Percentiles rank a stretch among this genome's conserved stretches.
Evolutionary conservation across 1,140 invertebrate species (phyloP).

Genomic region (Cydia fagiglandana): DNA sequence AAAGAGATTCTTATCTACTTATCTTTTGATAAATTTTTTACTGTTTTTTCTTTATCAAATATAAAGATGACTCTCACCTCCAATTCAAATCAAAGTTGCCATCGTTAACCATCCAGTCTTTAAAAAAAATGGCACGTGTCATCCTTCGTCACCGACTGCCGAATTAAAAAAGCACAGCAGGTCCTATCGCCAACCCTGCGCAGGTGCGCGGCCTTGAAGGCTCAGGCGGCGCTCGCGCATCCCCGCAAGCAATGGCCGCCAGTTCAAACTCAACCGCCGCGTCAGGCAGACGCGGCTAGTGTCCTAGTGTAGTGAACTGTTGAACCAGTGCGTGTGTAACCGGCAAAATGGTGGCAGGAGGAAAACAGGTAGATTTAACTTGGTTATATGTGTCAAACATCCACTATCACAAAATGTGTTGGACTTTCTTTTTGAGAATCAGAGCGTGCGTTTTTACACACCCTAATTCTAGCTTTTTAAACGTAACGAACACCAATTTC

Average conservation of each 20-base stretch:
- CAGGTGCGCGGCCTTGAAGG: constrained; percentile 60
- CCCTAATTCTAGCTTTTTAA: constrained; percentile 30
- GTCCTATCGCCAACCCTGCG: constrained; percentile 40
- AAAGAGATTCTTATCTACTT: too few relatives aligned
- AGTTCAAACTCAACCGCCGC: constrained; percentile 72
- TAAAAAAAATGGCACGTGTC: neutral
- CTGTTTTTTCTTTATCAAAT: too few relatives aligned
- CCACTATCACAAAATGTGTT: neutral
- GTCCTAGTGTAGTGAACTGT: constrained; percentile 40
- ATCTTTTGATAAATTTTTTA: too few relatives aligned
- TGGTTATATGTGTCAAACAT: neutral
- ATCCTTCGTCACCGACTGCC: neutral
- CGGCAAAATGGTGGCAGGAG: constrained; percentile 71
- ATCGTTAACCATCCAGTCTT: neutral
- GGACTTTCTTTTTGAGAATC: constrained; percentile 28
- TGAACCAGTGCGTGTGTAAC: constrained; percentile 48
- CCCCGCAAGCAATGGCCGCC: constrained; percentile 58
- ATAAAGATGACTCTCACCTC: too few relatives aligned
- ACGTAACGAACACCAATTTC: constrained; percentile 23
- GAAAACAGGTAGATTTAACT: constrained; percentile 66
- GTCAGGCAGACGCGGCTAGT: constrained; percentile 69
- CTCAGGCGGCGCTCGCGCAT: constrained; percentile 65
- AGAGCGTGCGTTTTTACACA: constrained; percentile 13
- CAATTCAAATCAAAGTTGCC: too few relatives aligned
- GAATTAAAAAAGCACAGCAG: constrained; percentile 17